Conservation (phyloP, 2,888 invertebrate genomes). For the Drosophila maculinotata region DNA sequence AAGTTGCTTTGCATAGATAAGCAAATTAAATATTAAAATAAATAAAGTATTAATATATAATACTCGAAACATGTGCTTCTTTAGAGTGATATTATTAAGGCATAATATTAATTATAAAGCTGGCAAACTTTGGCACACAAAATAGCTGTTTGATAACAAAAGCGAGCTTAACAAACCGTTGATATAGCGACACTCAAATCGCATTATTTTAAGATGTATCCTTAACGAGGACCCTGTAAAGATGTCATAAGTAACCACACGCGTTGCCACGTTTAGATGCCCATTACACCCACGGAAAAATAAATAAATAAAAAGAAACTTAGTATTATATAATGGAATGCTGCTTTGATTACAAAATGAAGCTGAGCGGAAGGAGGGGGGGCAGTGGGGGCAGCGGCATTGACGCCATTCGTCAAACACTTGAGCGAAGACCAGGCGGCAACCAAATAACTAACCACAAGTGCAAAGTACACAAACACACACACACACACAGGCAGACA, state of each 20-base stretch:
- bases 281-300: background rate
- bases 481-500: conserved; percentile 2
- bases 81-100: no score
- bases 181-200: conserved; percentile 29
- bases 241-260: conserved; percentile 21
- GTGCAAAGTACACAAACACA: conserved; percentile 47
- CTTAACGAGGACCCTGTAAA: background rate
- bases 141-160: background rate
- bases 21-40: no score
- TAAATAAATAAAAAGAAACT: background rate
- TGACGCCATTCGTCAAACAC: conserved; percentile 53
- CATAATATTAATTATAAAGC: background rate
- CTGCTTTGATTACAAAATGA: conserved; percentile 22
- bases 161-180: conserved; percentile 2
- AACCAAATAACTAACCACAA: conserved; percentile 72
- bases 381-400: conserved; percentile 20
- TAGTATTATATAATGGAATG: conserved; percentile 29
- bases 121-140: background rate
- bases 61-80: no score
- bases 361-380: background rate
- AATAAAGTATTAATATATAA: no score
- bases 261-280: conserved; percentile 3
- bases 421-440: conserved; percentile 35
- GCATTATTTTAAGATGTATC: conserved; percentile 1
- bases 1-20: no score